Evolutionary conservation across 2,113 vertebrate species (phyloP), one percentile per base, ranked within the genome.

Genomic region (Myotis lucifugus): DNA sequence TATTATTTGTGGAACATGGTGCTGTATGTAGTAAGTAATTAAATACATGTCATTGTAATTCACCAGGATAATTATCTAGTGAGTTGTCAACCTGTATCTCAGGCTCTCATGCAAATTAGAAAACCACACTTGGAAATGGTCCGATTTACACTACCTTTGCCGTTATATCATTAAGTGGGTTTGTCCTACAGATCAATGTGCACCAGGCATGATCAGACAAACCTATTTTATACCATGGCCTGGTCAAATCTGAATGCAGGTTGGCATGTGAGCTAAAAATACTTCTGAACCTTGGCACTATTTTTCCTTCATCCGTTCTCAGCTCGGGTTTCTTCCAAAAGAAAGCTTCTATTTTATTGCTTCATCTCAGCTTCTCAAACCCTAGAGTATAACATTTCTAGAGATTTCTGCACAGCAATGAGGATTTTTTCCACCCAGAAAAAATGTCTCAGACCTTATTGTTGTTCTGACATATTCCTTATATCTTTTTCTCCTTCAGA

Each of bases 321-420:
- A 83, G 54, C 8, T 81, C 77, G 42, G 19, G 21, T 92, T 74
- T 77, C 37, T 59, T 89, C 48, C 29, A 13, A 76, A 93, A 48
- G 15, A 37, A 93, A 79, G 10, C 5, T 86, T 77, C 25, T 79
- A 86, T 90, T 96, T 73, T 84, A 81, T 54, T 3, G 0, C n/a
- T 66, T 95, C 72, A 83, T 13, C 46, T 89, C 87, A 50, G 76
- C 66, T 83, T 94, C 93, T 78, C 61, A 96, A 90, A 85, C 61
- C n/a, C 92, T 66, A 52, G 37, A 94, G 37, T 50, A 34, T 21
- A 90, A 72, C 27, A 85, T 88, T 91, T 96, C 48, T 73, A 94
- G 93, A 74, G 73, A 94, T 92, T 88, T 96, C 61, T 64, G 46
- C 88, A 91, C 6, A 83, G 34, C 34, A 72, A 59, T 74, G 32